phyloP scores from a whole-genome alignment of 2,888 invertebrate genomes.

The Andrena bicolor region DNA sequence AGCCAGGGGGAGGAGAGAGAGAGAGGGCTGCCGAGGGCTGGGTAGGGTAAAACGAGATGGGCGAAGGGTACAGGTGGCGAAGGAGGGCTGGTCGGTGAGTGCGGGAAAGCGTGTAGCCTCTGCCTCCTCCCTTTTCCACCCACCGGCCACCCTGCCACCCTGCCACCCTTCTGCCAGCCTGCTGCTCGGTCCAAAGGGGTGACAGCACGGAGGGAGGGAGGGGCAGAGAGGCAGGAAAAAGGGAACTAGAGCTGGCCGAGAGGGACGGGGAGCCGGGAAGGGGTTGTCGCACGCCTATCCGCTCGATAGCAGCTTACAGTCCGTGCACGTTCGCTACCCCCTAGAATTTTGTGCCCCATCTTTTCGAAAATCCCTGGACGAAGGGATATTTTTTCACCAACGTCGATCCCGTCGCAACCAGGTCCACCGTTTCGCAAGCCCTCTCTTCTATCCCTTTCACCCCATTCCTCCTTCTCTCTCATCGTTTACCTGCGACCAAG shows the following conservation, averaged over 20 bases:
- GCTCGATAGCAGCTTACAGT: constrained; percentile 84
- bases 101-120: constrained; percentile 80
- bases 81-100: constrained; percentile 68
- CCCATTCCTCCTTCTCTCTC: background rate
- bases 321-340: constrained; percentile 80
- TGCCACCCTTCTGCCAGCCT: constrained; percentile 69
- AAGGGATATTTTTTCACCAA: constrained; percentile 11
- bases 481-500: background rate
- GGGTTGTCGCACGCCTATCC: constrained; percentile 82
- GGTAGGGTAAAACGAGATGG: constrained; percentile 69
- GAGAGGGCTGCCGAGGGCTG: constrained; percentile 44
- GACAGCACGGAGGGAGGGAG: constrained; percentile 44
- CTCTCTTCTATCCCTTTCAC: background rate
- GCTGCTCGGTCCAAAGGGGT: constrained; percentile 67
- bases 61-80: constrained; percentile 69
- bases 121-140: constrained; percentile 71
- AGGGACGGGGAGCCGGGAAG: constrained; percentile 63
- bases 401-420: background rate
- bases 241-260: constrained; percentile 66
- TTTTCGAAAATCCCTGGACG: constrained; percentile 57
- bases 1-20: constrained; percentile 18
- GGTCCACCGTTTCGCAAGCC: background rate
- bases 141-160: constrained; percentile 67
- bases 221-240: constrained; percentile 70
- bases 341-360: constrained; percentile 68